phyloP scores from a whole-genome alignment of 2,797 vertebrate genomes.

The Anisognathus igniventris region DNA sequence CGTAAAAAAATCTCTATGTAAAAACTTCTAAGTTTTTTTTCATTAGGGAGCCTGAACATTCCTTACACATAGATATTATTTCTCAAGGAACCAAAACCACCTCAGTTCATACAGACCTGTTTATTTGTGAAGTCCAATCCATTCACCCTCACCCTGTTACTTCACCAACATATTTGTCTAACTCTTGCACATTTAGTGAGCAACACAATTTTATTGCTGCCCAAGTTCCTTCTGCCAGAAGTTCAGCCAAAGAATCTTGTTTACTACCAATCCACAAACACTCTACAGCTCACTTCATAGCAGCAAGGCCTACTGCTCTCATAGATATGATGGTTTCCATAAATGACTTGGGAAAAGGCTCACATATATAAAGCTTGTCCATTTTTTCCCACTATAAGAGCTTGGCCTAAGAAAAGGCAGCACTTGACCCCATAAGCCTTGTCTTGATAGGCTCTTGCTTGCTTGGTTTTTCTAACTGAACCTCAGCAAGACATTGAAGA shows the following conservation, averaged over 20 bases:
- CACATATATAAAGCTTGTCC: background rate
- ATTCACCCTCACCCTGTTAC: background rate
- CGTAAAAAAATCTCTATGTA: background rate
- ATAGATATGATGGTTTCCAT: background rate
- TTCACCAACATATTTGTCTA: background rate
- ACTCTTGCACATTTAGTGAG: background rate
- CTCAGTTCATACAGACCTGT: background rate
- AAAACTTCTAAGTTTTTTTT: background rate
- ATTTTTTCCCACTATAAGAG: background rate
- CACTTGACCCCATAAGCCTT: background rate
- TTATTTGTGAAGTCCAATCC: background rate
- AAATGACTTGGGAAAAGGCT: background rate
- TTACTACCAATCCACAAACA: background rate
- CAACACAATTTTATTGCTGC: background rate
- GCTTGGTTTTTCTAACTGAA: background rate
- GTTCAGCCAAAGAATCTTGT: conserved; percentile 23
- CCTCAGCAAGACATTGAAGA: background rate
- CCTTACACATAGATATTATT: background rate
- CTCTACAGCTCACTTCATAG: background rate
- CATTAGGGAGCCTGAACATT: background rate
- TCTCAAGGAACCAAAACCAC: background rate
- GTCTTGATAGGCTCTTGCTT: background rate
- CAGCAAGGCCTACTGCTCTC: background rate
- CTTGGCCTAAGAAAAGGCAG: background rate
- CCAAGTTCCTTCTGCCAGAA: background rate